Evolutionary conservation across 2,888 invertebrate species (phyloP), one percentile per base, ranked within the genome.

Genomic region (Shargacucullia verbasci): DNA sequence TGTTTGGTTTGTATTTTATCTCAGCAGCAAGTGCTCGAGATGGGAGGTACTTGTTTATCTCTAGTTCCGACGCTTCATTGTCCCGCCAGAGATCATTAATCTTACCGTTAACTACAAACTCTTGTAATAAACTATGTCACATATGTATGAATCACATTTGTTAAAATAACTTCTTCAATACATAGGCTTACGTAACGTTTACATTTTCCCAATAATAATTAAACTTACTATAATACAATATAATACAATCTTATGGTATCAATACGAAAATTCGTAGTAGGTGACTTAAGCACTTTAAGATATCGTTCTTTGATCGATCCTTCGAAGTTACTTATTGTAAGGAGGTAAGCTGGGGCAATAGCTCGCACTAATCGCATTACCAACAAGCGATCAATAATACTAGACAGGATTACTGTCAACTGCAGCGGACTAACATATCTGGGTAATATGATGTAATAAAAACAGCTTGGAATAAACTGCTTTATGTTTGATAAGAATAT

Each of bases 341-440:
- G 69, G 62, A 76, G 72, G 74, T 79, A 77, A 83, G 81, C 82
- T 81, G 67, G 52, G 70, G 77, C 80, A 82, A 87, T 83, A 82
- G 80, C 81, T 84, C 71, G 78, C 64, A 68, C 78, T 90, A 91
- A 91, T 90, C 89, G 87, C 80, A 90, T 91, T 91, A 88, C 79
- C 78, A 79, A 78, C 81, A 80, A 82, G 80, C 82, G 85, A 87
- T 87, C 87, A 84, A 88, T 87, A 87, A 78, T 75, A 76, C 82
- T 81, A 82, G 78, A 82, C 78, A 78, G 86, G 86, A 88, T 62
- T 57, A 62, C 41, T 40, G 57, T 49, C 48, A 20, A 33, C 52
- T 49, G 33, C 39, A 39, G 37, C 15, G 48, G 53, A 53, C 43
- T 31, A 57, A 62, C 14, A 68, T 57, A 43, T 57, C 14, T 46